Percentiles rank a stretch among this genome's conserved stretches.
phyloP scores from a whole-genome alignment of 2,888 invertebrate species.

The Onthophagus sagittarius region DNA sequence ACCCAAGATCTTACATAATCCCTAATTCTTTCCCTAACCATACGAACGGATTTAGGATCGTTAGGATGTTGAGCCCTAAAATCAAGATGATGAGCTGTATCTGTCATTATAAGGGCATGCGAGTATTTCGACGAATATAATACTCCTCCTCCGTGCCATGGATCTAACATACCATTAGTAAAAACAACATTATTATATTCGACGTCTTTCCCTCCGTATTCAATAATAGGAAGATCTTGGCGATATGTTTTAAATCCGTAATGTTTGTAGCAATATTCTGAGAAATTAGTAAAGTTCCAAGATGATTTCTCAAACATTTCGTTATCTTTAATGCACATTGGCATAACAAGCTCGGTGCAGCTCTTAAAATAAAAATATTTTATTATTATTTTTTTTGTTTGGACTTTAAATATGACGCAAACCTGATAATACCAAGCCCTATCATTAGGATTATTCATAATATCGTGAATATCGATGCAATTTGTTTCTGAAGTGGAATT shows the following conservation, averaged over 20 bases:
- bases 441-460: constrained; percentile 58
- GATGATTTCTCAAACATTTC: constrained; percentile 79
- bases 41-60: constrained; percentile 63
- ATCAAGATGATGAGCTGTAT: constrained; percentile 85
- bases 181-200: constrained; percentile 64
- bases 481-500: constrained; percentile 72
- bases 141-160: constrained; percentile 85
- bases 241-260: constrained; percentile 64
- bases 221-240: constrained; percentile 59
- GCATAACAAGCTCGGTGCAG: constrained; percentile 98
- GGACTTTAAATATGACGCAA: constrained; percentile 17
- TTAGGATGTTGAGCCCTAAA: constrained; percentile 60
- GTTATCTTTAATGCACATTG: constrained; percentile 65
- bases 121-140: constrained; percentile 63
- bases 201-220: constrained; percentile 77
- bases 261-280: constrained; percentile 64
- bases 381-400: background rate
- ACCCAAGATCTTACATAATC: constrained; percentile 62
- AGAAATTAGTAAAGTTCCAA: constrained; percentile 70
- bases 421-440: constrained; percentile 83
- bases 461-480: constrained; percentile 64
- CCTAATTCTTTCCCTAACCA: constrained; percentile 61
- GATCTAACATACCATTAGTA: constrained; percentile 83
- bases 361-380: constrained; percentile 52
- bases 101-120: constrained; percentile 68